phyloP scores from a whole-genome alignment of 2,888 invertebrate species.

The Rugalucina vietnamica region DNA sequence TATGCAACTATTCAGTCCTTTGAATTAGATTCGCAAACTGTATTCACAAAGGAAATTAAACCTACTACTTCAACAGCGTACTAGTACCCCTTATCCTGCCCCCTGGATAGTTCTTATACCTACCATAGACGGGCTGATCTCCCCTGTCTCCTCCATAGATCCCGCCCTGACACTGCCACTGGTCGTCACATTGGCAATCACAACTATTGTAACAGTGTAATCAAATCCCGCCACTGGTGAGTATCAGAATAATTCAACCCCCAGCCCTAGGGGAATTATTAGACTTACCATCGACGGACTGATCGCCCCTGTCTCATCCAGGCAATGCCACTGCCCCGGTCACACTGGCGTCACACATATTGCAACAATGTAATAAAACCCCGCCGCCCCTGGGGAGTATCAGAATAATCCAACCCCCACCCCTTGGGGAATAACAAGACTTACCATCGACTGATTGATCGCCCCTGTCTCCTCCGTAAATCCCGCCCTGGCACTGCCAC shows the following conservation, averaged over 20 bases:
- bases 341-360: constrained; percentile 70
- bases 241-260: no score
- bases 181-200: constrained; percentile 75
- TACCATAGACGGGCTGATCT: constrained; percentile 49
- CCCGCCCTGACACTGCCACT: constrained; percentile 69
- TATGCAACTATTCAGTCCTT: no score
- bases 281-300: constrained; percentile 48
- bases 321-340: constrained; percentile 75
- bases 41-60: no score
- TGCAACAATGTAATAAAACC: no score
- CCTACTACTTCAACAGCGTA: no score
- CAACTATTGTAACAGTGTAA: constrained; percentile 60
- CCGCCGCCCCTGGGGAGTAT: no score
- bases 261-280: no score
- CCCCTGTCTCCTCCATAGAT: constrained; percentile 48
- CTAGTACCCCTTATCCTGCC: no score
- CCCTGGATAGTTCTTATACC: constrained; percentile 27
- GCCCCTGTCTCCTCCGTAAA: constrained; percentile 47
- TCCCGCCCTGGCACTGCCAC: constrained; percentile 68
- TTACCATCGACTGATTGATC: constrained; percentile 51
- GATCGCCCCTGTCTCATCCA: constrained; percentile 53
- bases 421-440: no score
- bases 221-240: no score
- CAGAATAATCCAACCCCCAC: no score
- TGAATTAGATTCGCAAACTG: no score